These are phyloP conservation scores for Eupithecia tripunctaria DNA, from an alignment of 2,888 invertebrate genomes.

Conservation along the genomic window DNA sequence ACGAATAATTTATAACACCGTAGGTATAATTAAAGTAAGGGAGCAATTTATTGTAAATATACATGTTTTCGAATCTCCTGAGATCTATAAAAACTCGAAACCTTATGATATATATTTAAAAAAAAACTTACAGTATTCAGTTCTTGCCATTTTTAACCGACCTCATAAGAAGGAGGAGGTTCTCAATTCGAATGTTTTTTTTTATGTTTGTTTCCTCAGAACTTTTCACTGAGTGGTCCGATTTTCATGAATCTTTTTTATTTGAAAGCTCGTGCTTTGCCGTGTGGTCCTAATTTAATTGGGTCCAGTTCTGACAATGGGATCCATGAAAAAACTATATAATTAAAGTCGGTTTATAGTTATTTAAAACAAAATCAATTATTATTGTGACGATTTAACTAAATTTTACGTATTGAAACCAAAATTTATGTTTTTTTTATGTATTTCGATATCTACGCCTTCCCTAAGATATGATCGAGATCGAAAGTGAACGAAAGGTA, in stretches of 20 bases:
- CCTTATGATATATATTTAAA: conserved; percentile 42
- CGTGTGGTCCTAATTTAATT: no score
- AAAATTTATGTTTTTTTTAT: background rate
- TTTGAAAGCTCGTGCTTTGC: no score
- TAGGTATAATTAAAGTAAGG: conserved; percentile 77
- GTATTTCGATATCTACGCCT: background rate
- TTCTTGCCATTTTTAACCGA: conserved; percentile 36
- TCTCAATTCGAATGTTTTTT: no score
- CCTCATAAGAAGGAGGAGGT: no score
- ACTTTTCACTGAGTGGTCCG: no score
- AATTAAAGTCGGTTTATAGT: no score
- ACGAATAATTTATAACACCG: conserved; percentile 48
- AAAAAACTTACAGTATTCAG: conserved; percentile 49
- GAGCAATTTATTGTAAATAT: conserved; percentile 74
- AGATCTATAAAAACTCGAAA: conserved; percentile 20
- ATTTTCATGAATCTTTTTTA: no score
- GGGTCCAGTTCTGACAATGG: no score
- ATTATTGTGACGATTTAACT: background rate
- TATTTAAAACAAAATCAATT: no score
- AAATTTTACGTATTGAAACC: background rate
- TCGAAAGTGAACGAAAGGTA: background rate
- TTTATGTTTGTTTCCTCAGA: no score
- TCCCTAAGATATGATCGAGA: background rate
- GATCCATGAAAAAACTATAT: no score
- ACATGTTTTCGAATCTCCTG: conserved; percentile 53